Percentiles rank a stretch among this genome's conserved stretches.
These are phyloP conservation scores for Intellagama lesueurii DNA, from an alignment of 2,797 vertebrate genomes.

Conservation along the genomic window DNA sequence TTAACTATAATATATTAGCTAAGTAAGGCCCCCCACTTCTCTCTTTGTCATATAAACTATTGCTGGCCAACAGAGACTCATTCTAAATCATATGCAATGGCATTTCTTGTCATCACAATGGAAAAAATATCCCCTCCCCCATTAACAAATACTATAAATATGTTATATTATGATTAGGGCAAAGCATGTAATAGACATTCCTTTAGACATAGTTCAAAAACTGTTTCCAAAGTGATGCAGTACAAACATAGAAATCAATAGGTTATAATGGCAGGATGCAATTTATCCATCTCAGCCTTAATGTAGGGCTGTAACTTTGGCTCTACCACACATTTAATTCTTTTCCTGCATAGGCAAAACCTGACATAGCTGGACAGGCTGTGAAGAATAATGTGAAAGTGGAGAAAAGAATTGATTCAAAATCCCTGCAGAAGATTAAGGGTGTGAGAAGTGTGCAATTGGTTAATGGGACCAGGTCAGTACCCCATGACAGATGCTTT, in stretches of 20 bases:
- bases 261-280: not conserved
- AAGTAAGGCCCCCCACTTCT: no score
- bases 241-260: no score
- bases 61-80: no score
- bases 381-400: conserved; percentile 69
- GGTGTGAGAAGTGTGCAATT: conserved; percentile 73
- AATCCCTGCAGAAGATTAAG: conserved; percentile 77
- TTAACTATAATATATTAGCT: no score
- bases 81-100: not conserved
- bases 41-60: no score
- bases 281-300: not conserved
- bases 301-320: conserved; percentile 27
- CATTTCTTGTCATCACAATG: not conserved
- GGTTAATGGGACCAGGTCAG: conserved; percentile 77
- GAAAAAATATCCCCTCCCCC: no score
- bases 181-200: not conserved
- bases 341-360: conserved; percentile 42
- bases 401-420: conserved; percentile 64
- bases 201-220: not conserved
- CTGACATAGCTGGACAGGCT: conserved; percentile 64
- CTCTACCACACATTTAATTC: conserved; percentile 57
- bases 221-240: no score
- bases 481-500: conserved; percentile 68
- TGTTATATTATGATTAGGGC: no score
- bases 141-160: no score